Conservation (phyloP, 2,113 vertebrate species). For the Pica pica region DNA sequence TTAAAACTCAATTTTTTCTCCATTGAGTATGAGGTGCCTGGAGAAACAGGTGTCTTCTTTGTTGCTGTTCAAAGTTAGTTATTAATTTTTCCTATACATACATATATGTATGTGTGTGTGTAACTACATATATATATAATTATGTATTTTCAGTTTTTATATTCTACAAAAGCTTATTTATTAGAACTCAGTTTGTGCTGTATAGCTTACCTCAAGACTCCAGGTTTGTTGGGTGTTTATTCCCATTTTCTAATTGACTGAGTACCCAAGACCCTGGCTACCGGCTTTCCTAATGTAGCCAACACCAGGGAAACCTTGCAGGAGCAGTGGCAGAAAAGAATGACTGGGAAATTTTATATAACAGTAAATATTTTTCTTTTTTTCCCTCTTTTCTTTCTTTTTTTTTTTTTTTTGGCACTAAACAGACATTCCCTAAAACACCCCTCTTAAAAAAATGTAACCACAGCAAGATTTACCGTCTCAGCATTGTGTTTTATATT, state of each 20-base stretch:
- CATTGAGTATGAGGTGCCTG: background rate
- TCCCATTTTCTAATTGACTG: background rate
- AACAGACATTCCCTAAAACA: background rate
- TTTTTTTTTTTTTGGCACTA: background rate
- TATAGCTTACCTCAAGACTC: background rate
- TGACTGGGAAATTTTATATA: background rate
- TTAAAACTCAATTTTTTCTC: background rate
- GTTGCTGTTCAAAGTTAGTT: background rate
- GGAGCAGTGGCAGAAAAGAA: background rate
- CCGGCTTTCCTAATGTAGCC: background rate
- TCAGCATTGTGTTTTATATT: constrained; percentile 17
- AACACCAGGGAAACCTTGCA: background rate
- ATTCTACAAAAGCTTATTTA: background rate
- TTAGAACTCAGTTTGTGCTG: background rate
- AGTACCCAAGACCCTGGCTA: background rate
- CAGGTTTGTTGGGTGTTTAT: background rate
- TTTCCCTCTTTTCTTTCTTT: fast-evolving
- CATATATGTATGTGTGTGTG: background rate
- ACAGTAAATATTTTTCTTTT: background rate
- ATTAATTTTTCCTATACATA: background rate
- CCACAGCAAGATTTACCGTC: constrained; percentile 1
- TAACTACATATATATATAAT: background rate
- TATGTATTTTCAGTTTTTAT: background rate
- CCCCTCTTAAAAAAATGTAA: constrained; percentile 20
- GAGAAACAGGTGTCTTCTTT: background rate